phyloP scores from a whole-genome alignment of 2,113 vertebrate species.

The Antidorcas marsupialis region DNA sequence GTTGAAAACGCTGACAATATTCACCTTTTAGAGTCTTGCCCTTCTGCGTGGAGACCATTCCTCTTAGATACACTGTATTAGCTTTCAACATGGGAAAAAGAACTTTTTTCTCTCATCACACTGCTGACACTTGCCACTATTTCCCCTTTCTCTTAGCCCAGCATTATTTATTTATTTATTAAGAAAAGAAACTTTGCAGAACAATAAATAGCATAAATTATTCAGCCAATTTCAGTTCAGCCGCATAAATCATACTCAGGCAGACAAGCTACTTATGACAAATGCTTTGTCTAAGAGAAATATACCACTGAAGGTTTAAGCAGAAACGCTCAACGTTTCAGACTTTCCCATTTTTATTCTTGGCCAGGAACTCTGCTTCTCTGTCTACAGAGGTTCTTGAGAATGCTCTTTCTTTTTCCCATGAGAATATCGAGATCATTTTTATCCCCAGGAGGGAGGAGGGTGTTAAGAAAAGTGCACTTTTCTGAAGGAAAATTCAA shows the following conservation, averaged over 20 bases:
- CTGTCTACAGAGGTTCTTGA: constrained; percentile 66
- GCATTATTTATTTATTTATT: constrained; percentile 71
- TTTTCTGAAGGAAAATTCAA: constrained; percentile 71
- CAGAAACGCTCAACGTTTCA: constrained; percentile 78
- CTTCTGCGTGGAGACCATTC: constrained; percentile 34
- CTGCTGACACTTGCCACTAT: background rate
- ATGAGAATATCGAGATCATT: constrained; percentile 70
- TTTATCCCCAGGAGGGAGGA: constrained; percentile 64
- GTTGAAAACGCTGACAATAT: constrained; percentile 77
- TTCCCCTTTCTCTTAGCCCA: constrained; percentile 27
- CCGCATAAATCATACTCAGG: constrained; percentile 78
- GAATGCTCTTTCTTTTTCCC: constrained; percentile 61
- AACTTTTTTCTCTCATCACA: background rate
- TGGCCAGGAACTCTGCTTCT: constrained; percentile 72
- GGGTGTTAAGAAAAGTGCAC: constrained; percentile 63
- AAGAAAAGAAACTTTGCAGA: constrained; percentile 72
- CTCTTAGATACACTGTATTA: constrained; percentile 70
- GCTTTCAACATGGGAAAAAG: constrained; percentile 64
- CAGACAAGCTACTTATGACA: constrained; percentile 78
- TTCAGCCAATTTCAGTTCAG: constrained; percentile 79
- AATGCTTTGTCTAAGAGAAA: constrained; percentile 81
- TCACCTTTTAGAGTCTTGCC: constrained; percentile 73
- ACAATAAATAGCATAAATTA: constrained; percentile 82
- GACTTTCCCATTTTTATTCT: constrained; percentile 75
- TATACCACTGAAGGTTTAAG: constrained; percentile 77